Evolutionary conservation across 2,797 vertebrate genomes (phyloP).

Genomic region (Sebastolobus alascanus): DNA sequence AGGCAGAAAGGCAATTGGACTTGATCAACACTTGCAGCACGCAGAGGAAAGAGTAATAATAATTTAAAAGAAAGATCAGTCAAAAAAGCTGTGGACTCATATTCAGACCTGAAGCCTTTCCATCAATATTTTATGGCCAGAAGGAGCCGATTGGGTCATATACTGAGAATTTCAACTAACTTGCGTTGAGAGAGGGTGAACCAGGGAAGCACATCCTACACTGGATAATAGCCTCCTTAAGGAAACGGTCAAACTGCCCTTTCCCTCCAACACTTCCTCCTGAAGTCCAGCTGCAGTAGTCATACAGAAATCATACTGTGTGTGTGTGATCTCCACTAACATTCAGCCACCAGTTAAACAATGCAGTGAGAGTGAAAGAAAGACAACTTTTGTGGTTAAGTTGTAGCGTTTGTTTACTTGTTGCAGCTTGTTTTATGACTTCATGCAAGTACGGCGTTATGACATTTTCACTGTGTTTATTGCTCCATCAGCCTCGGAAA

Average conservation of each 20-base stretch:
- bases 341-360: slow-evolving; percentile 9
- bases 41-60: slow-evolving; percentile 17
- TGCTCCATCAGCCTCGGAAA: slow-evolving; percentile 34
- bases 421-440: slow-evolving; percentile 39
- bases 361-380: background rate
- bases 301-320: background rate
- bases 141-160: slow-evolving; percentile 51
- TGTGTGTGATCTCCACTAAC: background rate
- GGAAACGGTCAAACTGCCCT: slow-evolving; percentile 30
- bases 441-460: slow-evolving; percentile 20
- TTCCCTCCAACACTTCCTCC: slow-evolving; percentile 1
- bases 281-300: slow-evolving; percentile 20
- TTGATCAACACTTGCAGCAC: background rate
- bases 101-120: slow-evolving; percentile 62
- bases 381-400: background rate
- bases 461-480: slow-evolving; percentile 48
- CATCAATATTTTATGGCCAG: slow-evolving; percentile 70
- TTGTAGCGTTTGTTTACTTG: slow-evolving; percentile 13
- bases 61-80: slow-evolving; percentile 17
- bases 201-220: slow-evolving; percentile 34
- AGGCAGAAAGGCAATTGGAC: background rate
- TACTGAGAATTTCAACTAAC: slow-evolving; percentile 54
- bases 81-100: slow-evolving; percentile 40
- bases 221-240: slow-evolving; percentile 42
- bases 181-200: slow-evolving; percentile 26